Base-by-base conservation (phyloP, 2,888 invertebrate species). In the Cryptocephalus moraei region DNA sequence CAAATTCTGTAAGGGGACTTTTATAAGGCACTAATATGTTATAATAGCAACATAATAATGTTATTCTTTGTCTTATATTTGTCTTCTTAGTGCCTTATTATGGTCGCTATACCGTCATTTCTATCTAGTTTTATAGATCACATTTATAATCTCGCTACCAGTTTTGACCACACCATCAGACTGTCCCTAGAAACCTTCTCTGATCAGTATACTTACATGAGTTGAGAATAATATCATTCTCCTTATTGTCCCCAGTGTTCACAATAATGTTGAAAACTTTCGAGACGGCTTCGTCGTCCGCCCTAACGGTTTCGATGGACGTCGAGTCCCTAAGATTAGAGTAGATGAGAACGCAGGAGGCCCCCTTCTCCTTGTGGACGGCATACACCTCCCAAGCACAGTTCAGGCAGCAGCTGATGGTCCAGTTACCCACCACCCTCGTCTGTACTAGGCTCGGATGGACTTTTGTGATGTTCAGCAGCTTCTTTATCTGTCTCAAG, bases 341-440 rank as follows among this genome's bases (percentile, higher is more conserved):
- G 61, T 74, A 73, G 53, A 82, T 71, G 52, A 82, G 70, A 46
- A 79, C 73, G 58, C 65, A 66, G 41, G 71, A 69, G 49, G 73
- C 72, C 54, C 76, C 72, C 58, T 73, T 75, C 56, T 79, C 78
- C 58, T 74, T 73, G 54, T 77, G 73, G 39, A 78, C 67, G 42
- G 82, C 82, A 68, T 84, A 81, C 11, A 82, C 81, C 55, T 75
- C 73, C 54, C 75, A 73, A 39, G 73, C 75, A 67, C 84, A 84
- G 57, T 81, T 80, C 47, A 80, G 70, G 67, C 84, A 84, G 42
- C 74, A 75, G 63, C 80, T 74, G 49, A 82, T 61, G 32, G 70
- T 73, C 80, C 82, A 83, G 49, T 73, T 72, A 44, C 79, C 81
- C n/a, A 79, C 68, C 49, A 66, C 67, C 49, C 75, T 73, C 53